Base-by-base conservation (phyloP, 2,113 vertebrate species). In the Toxotes chatareus region DNA sequence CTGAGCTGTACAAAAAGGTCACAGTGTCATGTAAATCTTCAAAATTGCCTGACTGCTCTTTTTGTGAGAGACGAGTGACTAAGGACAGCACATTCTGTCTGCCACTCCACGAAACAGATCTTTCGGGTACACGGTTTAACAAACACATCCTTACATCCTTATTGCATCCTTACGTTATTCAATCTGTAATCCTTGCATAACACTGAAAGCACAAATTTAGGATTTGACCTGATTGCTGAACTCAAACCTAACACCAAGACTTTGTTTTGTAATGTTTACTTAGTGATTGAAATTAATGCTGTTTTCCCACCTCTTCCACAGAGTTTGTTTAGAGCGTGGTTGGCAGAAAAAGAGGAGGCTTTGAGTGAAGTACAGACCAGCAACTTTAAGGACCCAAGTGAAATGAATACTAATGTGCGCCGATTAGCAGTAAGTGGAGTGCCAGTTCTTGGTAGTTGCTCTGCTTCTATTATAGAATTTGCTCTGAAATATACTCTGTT, bases 271-370 rank as follows among this genome's bases (percentile, higher is more conserved):
- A 47, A n/a, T 42, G 49, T 55, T 82, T 59, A 12, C 49, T 10
- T 16, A 19, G 12, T 65, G 38, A 51, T 27, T 77, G 1, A 69
- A 66, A n/a, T 64, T 31, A 0, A 57, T 57, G 3, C 10, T 57
- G 7, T 32, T 70, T 79, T 32, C 40, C n/a, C 36, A 17, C 38
- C 21, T 70, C 34, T 42, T 73, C 61, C 82, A 5, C 84, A 99
- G 98, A 94, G 94, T 88, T 93, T 98, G 80, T 94, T 99, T 91
- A 95, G 95, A 87, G 93, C 91, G 2, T 99, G 98, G 98, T 88
- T 99, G 73, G 93, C 91, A 6, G 97, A 99, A 90, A 97, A 97
- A 88, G 98, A 99, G 86, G 95, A 96, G 14, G 95, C 95, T 71
- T 93, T 99, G 93, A 95, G 86, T 88, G 95, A 97, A 88, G 95